These are phyloP conservation scores for Karalla daura DNA, from an alignment of 2,797 vertebrate genomes.

Conservation along the genomic window DNA sequence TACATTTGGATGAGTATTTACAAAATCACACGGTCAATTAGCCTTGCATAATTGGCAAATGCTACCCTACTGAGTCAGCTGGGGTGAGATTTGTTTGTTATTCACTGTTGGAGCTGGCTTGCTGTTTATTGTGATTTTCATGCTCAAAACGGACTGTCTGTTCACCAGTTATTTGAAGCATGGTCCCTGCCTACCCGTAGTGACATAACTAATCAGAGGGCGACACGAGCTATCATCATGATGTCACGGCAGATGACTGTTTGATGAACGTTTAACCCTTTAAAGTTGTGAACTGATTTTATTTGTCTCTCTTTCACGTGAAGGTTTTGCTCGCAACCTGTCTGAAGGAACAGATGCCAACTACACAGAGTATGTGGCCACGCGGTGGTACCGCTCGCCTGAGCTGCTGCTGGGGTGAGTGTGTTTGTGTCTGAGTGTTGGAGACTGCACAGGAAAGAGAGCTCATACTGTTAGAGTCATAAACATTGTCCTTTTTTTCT, in stretches of 20 bases:
- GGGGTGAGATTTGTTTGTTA: conserved; percentile 72
- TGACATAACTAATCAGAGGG: conserved; percentile 57
- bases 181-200: conserved; percentile 39
- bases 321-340: conserved; percentile 97
- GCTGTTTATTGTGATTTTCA: conserved; percentile 64
- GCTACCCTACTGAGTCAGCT: conserved; percentile 59
- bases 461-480: conserved; percentile 8
- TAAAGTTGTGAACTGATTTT: conserved; percentile 3
- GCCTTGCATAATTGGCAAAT: conserved; percentile 62
- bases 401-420: conserved; percentile 97
- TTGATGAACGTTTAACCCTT: no score
- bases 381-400: conserved; percentile 97
- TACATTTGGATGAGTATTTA: conserved; percentile 38
- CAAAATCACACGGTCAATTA: conserved; percentile 50
- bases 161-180: conserved; percentile 50
- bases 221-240: conserved; percentile 46
- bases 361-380: conserved; percentile 98
- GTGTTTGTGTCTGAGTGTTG: conserved; percentile 8
- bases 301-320: conserved; percentile 27
- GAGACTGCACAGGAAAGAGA: neutral
- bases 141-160: conserved; percentile 60
- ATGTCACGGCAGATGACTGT: conserved; percentile 43
- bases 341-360: conserved; percentile 98
- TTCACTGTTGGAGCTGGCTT: conserved; percentile 70
- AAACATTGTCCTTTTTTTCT: no score